These are phyloP conservation scores for Nymphicus hollandicus DNA, from an alignment of 2,113 vertebrate genomes.

Conservation along the genomic window DNA sequence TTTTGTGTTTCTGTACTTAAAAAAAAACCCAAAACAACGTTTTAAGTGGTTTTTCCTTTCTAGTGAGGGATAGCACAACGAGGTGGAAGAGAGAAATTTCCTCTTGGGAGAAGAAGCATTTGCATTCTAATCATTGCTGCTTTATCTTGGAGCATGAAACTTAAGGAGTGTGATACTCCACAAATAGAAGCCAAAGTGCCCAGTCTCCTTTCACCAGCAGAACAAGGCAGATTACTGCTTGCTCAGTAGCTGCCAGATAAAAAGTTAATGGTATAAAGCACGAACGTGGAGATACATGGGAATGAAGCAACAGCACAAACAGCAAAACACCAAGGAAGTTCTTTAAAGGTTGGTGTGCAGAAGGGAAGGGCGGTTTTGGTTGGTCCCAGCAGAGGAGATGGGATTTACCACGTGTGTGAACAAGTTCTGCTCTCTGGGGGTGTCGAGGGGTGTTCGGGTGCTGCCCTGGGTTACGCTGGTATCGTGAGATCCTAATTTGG, in stretches of 20 bases:
- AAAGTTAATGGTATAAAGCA: background rate
- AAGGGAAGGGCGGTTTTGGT: background rate
- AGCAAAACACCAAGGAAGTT: background rate
- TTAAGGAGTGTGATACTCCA: background rate
- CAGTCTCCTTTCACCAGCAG: background rate
- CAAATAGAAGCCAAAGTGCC: background rate
- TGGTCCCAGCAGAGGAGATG: background rate
- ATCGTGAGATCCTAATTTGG: background rate
- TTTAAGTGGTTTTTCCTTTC: background rate
- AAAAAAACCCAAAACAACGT: background rate
- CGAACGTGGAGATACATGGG: background rate
- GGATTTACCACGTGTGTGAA: background rate
- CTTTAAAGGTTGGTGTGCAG: background rate
- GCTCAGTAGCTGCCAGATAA: background rate
- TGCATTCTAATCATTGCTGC: background rate
- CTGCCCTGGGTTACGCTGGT: accelerated
- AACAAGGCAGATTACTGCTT: background rate
- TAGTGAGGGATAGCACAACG: background rate
- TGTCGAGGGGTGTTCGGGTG: accelerated
- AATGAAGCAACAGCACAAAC: background rate
- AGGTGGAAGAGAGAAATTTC: background rate
- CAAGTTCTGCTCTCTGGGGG: background rate
- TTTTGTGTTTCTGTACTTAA: background rate
- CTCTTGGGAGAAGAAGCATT: background rate
- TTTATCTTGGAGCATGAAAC: background rate